Evolutionary conservation across 2,113 vertebrate species (phyloP).

Genomic region (Hirundichthys speculiger): DNA sequence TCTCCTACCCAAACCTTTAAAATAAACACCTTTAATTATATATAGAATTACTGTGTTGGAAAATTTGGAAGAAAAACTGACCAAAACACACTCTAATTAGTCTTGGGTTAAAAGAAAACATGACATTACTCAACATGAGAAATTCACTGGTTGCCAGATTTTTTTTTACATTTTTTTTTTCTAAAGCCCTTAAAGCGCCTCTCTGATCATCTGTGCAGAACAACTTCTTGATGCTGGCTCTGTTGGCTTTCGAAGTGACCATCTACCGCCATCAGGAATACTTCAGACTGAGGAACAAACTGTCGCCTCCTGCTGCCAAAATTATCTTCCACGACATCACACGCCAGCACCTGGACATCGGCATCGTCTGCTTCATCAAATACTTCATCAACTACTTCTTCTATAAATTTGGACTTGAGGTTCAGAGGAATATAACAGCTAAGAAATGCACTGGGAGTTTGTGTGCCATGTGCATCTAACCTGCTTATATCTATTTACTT

Average conservation of each 20-base stretch:
- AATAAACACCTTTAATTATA: no score
- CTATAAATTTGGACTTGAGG: constrained; percentile 99
- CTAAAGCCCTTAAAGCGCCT: background rate
- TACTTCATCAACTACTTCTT: constrained; percentile 99
- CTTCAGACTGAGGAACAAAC: constrained; percentile 91
- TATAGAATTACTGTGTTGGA: no score
- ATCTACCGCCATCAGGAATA: constrained; percentile 95
- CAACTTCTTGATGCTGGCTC: constrained; percentile 92
- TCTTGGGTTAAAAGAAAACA: background rate
- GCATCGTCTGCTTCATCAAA: constrained; percentile 91
- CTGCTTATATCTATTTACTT: background rate
- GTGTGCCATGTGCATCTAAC: background rate
- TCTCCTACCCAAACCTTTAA: no score
- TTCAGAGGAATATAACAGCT: constrained; percentile 45
- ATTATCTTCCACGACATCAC: constrained; percentile 97
- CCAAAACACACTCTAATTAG: no score
- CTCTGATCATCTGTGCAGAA: constrained; percentile 76
- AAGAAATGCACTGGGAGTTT: background rate
- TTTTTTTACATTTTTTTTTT: no score
- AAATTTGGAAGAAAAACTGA: no score
- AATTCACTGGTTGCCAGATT: background rate
- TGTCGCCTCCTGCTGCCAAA: constrained; percentile 87
- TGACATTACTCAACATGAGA: background rate
- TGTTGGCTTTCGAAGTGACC: constrained; percentile 95
- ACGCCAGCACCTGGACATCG: constrained; percentile 92